A percentile compares a stretch with the other conserved stretches of the same genome.
These are phyloP conservation scores for Macrosteles quadrilineatus DNA, from an alignment of 1,140 invertebrate genomes.

Conservation along the genomic window DNA sequence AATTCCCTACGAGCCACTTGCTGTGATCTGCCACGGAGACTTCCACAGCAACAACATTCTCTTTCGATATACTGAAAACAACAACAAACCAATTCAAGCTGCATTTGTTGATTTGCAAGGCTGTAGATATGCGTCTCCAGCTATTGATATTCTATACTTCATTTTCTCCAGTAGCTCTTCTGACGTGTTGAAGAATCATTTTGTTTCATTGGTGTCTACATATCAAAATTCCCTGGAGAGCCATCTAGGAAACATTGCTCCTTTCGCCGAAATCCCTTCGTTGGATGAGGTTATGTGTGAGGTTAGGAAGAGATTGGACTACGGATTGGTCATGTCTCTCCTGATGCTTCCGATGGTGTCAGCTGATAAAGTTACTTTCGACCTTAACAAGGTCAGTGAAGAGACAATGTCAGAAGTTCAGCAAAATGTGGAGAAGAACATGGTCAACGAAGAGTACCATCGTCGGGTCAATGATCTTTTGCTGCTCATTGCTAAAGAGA, in stretches of 20 bases:
- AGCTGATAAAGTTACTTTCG: background rate
- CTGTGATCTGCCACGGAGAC: slow-evolving; percentile 52
- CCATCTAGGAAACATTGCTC: too few relatives aligned
- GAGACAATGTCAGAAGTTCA: background rate
- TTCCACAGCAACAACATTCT: slow-evolving; percentile 59
- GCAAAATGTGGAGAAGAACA: too few relatives aligned
- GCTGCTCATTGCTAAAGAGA: too few relatives aligned
- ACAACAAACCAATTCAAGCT: slow-evolving; percentile 33
- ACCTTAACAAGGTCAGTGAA: background rate
- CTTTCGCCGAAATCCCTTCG: too few relatives aligned
- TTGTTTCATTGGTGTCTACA: background rate
- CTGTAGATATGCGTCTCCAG: slow-evolving; percentile 46
- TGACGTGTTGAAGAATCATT: background rate
- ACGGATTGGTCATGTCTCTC: slow-evolving; percentile 7
- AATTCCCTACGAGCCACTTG: slow-evolving; percentile 32
- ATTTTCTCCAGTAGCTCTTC: slow-evolving; percentile 40
- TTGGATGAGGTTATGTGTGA: background rate
- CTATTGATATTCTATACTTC: slow-evolving; percentile 49
- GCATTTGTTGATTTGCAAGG: slow-evolving; percentile 51
- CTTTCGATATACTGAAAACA: slow-evolving; percentile 44
- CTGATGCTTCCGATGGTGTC: background rate
- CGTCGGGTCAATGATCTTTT: too few relatives aligned
- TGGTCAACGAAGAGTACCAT: too few relatives aligned
- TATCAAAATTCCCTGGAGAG: background rate
- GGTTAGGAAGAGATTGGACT: background rate